Evolutionary conservation across 2,113 vertebrate genomes (phyloP).

Genomic region (Eclectus roratus): DNA sequence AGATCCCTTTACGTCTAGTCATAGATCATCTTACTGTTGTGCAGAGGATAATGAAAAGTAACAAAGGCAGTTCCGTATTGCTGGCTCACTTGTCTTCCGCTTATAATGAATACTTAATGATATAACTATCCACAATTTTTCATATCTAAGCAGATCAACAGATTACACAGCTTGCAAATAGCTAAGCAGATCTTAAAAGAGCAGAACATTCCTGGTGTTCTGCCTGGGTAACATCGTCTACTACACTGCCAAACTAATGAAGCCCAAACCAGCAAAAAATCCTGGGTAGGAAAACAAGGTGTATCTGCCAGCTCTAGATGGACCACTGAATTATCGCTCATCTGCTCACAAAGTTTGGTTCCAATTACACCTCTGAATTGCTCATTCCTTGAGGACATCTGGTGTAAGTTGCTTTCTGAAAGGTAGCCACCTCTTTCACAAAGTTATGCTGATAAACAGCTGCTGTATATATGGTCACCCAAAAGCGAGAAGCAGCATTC

Average conservation of each 20-base stretch:
- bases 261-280: background rate
- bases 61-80: background rate
- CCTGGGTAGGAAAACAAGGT: background rate
- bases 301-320: background rate
- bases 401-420: slow-evolving; percentile 31
- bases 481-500: background rate
- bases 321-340: background rate
- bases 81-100: background rate
- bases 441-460: slow-evolving; percentile 2
- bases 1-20: background rate
- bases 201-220: background rate
- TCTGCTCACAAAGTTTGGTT: background rate
- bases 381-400: slow-evolving; percentile 38
- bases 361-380: slow-evolving; percentile 18
- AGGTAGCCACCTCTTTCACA: background rate
- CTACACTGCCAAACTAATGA: background rate
- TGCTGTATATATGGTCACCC: background rate
- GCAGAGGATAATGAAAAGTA: background rate
- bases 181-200: background rate
- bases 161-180: background rate
- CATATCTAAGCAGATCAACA: background rate
- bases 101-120: background rate
- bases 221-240: background rate
- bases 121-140: background rate
- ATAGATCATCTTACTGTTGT: background rate